Conservation (phyloP, 2,888 invertebrate genomes). For the Ochlodes sylvanus region DNA sequence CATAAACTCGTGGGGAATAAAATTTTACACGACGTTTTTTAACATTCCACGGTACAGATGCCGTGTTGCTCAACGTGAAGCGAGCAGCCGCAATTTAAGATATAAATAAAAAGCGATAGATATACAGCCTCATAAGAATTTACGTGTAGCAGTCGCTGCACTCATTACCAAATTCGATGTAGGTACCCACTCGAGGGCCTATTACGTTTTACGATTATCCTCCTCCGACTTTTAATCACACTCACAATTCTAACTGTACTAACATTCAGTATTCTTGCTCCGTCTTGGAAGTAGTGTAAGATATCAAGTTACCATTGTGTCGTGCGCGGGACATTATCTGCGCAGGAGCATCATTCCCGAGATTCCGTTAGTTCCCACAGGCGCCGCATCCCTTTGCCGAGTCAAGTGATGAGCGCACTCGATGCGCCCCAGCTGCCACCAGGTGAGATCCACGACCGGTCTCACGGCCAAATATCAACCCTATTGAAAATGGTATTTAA, state of each 20-base stretch:
- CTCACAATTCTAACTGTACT: neutral
- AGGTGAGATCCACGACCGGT: constrained; percentile 63
- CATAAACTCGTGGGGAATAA: constrained; percentile 57
- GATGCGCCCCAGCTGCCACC: constrained; percentile 70
- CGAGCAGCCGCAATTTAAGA: constrained; percentile 18
- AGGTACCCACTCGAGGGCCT: neutral
- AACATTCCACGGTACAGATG: constrained; percentile 27
- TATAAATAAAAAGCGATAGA: constrained; percentile 20
- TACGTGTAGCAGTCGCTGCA: neutral
- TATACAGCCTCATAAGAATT: constrained; percentile 16
- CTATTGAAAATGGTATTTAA: constrained; percentile 41
- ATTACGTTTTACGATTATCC: constrained; percentile 1
- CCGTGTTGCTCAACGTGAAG: constrained; percentile 15
- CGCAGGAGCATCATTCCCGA: constrained; percentile 68
- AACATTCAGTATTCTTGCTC: constrained; percentile 19
- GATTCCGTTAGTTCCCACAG: constrained; percentile 78
- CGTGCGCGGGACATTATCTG: constrained; percentile 56
- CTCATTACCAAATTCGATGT: neutral
- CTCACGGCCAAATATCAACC: constrained; percentile 49
- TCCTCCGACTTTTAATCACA: neutral
- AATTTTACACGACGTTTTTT: constrained; percentile 46
- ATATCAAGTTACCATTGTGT: constrained; percentile 72
- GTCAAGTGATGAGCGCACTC: constrained; percentile 80
- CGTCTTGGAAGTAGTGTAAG: constrained; percentile 11
- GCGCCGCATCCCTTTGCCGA: constrained; percentile 79